phyloP scores from a whole-genome alignment of 2,113 vertebrate species.

The Toxotes chatareus region DNA sequence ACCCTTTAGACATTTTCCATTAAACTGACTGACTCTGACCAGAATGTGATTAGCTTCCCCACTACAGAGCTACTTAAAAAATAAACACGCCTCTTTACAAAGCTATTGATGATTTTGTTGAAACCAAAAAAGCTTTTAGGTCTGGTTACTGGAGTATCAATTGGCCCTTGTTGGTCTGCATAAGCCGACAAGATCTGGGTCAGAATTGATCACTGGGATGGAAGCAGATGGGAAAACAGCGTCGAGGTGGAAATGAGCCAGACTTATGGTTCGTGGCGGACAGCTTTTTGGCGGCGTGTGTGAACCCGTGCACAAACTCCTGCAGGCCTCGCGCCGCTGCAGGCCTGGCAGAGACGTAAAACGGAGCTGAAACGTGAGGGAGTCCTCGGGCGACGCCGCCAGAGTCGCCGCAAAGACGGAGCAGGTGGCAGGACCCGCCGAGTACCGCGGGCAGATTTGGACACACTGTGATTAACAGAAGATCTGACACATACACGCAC shows the following conservation, averaged over 20 bases:
- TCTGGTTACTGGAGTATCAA: constrained; percentile 14
- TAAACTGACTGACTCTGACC: constrained; percentile 4
- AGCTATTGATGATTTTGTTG: neutral
- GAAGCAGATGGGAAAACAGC: constrained; percentile 68
- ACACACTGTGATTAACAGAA: constrained; percentile 46
- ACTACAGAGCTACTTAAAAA: constrained; percentile 19
- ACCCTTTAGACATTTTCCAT: constrained; percentile 37
- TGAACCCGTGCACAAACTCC: constrained; percentile 38
- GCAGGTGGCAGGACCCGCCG: constrained; percentile 72
- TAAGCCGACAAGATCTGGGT: constrained; percentile 51
- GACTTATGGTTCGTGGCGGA: constrained; percentile 50
- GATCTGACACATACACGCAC: constrained; percentile 35
- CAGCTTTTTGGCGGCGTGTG: constrained; percentile 62
- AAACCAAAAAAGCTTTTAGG: constrained; percentile 24
- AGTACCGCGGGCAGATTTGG: constrained; percentile 40
- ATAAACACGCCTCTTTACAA: neutral
- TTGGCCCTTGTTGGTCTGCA: constrained; percentile 26
- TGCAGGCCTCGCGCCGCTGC: constrained; percentile 40
- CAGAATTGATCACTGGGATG: constrained; percentile 66
- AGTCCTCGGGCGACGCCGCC: constrained; percentile 30
- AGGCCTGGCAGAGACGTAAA: constrained; percentile 59
- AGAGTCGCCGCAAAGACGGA: constrained; percentile 25
- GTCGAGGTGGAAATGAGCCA: constrained; percentile 71
- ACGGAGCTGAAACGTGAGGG: constrained; percentile 64
- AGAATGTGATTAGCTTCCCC: neutral